Evolutionary conservation across 2,888 invertebrate species (phyloP).

Genomic region (Scaeva pyrastri): DNA sequence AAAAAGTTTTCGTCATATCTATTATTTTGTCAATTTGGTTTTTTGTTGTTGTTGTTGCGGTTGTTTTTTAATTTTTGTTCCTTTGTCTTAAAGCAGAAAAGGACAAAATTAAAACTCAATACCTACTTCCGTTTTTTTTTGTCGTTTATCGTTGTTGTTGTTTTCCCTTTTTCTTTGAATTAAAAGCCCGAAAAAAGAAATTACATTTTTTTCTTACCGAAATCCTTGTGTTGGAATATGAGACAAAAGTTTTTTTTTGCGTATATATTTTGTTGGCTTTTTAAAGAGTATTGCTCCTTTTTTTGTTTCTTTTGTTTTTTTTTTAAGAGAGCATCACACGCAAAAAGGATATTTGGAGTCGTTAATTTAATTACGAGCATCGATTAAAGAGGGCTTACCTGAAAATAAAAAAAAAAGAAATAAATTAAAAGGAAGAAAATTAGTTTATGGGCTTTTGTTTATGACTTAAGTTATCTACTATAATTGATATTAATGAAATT

Average conservation of each 20-base stretch:
- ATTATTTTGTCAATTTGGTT: constrained; percentile 44
- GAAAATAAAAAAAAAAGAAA: constrained; percentile 55
- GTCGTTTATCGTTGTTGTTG: too few species aligned
- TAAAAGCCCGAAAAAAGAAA: constrained; percentile 4
- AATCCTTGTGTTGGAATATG: constrained; percentile 66
- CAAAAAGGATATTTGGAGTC: constrained; percentile 48
- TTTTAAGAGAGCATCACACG: constrained; percentile 61
- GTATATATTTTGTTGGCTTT: constrained; percentile 6
- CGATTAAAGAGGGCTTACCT: constrained; percentile 59
- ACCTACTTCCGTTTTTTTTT: constrained; percentile 35
- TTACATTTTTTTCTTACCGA: constrained; percentile 36
- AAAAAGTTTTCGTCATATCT: constrained; percentile 65
- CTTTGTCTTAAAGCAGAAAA: constrained; percentile 17
- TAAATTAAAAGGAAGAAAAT: constrained; percentile 9
- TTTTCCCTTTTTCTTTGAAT: constrained; percentile 21
- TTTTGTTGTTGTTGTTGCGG: neutral
- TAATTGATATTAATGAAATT: constrained; percentile 13
- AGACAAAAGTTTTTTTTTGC: neutral
- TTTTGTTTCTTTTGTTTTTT: constrained; percentile 2
- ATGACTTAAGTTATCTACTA: neutral
- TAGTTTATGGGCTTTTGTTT: constrained; percentile 18
- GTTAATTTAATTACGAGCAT: constrained; percentile 45
- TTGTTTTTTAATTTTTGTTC: neutral
- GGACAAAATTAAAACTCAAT: constrained; percentile 60
- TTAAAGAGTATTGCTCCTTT: constrained; percentile 49